These are phyloP conservation scores for Cantharis rufa DNA, from an alignment of 2,888 invertebrate species.

Conservation along the genomic window DNA sequence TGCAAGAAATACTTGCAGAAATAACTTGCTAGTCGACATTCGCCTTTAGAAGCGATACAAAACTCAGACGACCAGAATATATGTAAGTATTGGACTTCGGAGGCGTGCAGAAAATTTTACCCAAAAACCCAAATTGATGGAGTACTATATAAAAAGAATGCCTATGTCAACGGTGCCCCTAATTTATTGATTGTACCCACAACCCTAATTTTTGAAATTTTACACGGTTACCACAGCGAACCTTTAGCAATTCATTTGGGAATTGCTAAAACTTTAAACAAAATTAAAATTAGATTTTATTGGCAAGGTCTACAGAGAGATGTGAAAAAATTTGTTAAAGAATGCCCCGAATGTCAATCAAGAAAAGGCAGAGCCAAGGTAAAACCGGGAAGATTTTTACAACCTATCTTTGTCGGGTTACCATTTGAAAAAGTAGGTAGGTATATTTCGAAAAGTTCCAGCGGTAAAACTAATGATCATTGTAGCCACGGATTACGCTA, in stretches of 20 bases:
- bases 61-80: too few relatives aligned
- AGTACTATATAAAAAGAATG: constrained; percentile 1
- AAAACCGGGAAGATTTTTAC: constrained; percentile 17
- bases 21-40: too few relatives aligned
- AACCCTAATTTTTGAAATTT: background rate
- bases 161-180: background rate
- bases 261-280: background rate
- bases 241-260: background rate
- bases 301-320: constrained; percentile 17
- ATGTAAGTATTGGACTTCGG: background rate
- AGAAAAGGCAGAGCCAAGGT: constrained; percentile 24
- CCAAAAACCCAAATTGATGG: background rate
- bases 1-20: too few relatives aligned
- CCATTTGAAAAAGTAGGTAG: constrained; percentile 25
- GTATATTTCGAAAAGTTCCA: constrained; percentile 34
- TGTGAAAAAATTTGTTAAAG: constrained; percentile 26
- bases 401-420: background rate
- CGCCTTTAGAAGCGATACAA: too few relatives aligned
- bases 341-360: constrained; percentile 32
- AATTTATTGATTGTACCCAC: background rate
- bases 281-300: constrained; percentile 14
- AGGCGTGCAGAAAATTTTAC: background rate
- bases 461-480: constrained; percentile 36
- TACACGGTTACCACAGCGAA: background rate
- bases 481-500: constrained; percentile 40